Base-by-base conservation (phyloP, 2,888 invertebrate species). In the Bursaphelenchus okinawaensis region DNA sequence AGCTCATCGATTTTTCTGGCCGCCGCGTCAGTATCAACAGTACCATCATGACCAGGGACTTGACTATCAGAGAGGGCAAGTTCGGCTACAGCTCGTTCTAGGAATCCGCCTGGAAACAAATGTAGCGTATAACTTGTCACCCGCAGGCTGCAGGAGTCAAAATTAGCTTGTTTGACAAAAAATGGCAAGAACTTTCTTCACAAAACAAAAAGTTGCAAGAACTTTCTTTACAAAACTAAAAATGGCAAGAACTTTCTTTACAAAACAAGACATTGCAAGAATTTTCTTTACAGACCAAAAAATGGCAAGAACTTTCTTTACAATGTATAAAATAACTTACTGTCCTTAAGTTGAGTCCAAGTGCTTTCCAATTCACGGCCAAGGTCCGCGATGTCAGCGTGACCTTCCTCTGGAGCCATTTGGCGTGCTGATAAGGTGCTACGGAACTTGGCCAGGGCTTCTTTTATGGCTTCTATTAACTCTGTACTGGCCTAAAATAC, bases 401-500 rank as follows among this genome's bases (percentile, higher is more conserved):
- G 26, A 12, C 16, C 19, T 27, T 31, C 22, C 19, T 31, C 9
- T 2, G 31, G 50, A 23, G 60, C 29, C n/a, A 50, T 20, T 20
- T 26, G 19, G 12, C 22, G n/a, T 19, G 31, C 22, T n/a, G 56
- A 51, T 8, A 68, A 24, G 7, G 69, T 59, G 55, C 50, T 61
- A 31, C 68, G 68, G 27, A 68, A 68, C n/a, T 58, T 52, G n/a
- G 58, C 63, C 22, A 68, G 26, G 1, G 68, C 68, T 8, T 65
- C 69, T 27, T 62, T 66, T 50, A 68, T 66, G 23, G 68, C 68
- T 28, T 68, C 68, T 54, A 68, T 68, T 31, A 68, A 40, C 29
- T 68, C 68, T 16, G 69, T 68, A 50, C 68, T 68, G 29, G 68
- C 68, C 68, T 68, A 50, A 58, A n/a, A n/a, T n/a, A n/a, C n/a